Percentiles rank a stretch among this genome's conserved stretches.
phyloP scores from a whole-genome alignment of 1,140 invertebrate genomes.

The Drosophila ironensis region DNA sequence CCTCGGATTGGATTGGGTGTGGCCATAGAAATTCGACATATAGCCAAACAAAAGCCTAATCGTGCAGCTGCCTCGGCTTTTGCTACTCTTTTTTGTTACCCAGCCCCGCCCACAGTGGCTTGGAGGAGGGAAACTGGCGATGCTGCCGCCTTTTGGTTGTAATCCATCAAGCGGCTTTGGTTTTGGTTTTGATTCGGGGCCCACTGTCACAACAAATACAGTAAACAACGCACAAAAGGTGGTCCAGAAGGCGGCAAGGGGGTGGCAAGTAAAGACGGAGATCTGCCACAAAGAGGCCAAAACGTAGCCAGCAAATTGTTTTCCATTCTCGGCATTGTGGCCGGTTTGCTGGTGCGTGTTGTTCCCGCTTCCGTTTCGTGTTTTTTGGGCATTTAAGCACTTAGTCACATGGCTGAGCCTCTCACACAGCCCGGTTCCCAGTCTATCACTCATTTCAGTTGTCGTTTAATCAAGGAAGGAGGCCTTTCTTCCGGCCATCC shows the following conservation, averaged over 20 bases:
- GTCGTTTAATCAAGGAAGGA: constrained; percentile 65
- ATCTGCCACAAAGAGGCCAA: constrained; percentile 30
- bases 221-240: constrained; percentile 33
- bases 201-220: constrained; percentile 62
- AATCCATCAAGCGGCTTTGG: constrained; percentile 68
- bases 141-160: constrained; percentile 73
- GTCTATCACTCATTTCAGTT: constrained; percentile 63
- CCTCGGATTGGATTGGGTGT: constrained; percentile 47
- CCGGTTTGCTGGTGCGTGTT: constrained; percentile 27
- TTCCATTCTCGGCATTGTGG: constrained; percentile 48
- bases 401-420: constrained; percentile 60
- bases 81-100: background rate
- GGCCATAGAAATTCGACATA: constrained; percentile 77
- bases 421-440: constrained; percentile 30
- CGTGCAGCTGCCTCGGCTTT: constrained; percentile 52
- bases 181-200: constrained; percentile 41
- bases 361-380: constrained; percentile 34
- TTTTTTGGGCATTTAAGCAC: constrained; percentile 74
- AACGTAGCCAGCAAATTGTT: constrained; percentile 68
- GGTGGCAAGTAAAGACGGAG: constrained; percentile 6
- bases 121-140: constrained; percentile 6
- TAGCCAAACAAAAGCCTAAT: constrained; percentile 78
- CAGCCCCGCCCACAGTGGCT: constrained; percentile 39
- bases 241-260: background rate
- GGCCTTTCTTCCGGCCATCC: background rate